These are phyloP conservation scores for Calliphora vomitoria DNA, from an alignment of 2,888 invertebrate genomes.

Conservation along the genomic window DNA sequence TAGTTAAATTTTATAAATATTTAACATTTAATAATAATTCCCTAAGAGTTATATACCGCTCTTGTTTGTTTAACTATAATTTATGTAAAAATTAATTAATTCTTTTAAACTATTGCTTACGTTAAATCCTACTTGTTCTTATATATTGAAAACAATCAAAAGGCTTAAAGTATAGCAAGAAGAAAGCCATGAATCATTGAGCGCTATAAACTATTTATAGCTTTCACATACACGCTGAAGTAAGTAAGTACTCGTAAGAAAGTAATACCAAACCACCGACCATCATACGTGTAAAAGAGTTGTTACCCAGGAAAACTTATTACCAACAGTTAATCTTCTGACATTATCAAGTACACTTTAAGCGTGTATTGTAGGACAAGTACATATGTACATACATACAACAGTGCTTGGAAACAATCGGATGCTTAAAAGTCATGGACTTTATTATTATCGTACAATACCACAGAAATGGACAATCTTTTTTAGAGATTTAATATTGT, in stretches of 20 bases:
- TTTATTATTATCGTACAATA: conserved; percentile 33
- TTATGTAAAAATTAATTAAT: background rate
- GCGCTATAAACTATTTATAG: conserved; percentile 69
- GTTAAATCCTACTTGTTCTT: conserved; percentile 20
- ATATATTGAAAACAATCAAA: conserved; percentile 74
- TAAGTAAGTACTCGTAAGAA: background rate
- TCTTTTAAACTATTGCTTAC: conserved; percentile 20
- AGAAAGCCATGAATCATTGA: conserved; percentile 68
- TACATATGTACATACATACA: conserved; percentile 56
- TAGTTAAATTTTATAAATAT: background rate
- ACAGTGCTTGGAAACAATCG: conserved; percentile 55
- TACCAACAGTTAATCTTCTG: conserved; percentile 83
- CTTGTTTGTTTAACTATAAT: background rate
- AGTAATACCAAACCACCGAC: conserved; percentile 8
- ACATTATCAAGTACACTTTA: conserved; percentile 65
- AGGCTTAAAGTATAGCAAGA: conserved; percentile 62
- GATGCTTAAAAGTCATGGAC: conserved; percentile 40
- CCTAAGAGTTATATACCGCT: too few relatives aligned
- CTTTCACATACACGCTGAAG: conserved; percentile 53
- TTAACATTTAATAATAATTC: too few relatives aligned
- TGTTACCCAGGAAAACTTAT: conserved; percentile 78
- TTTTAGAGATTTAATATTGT: background rate
- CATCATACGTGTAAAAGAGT: conserved; percentile 44
- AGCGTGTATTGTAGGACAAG: conserved; percentile 9
- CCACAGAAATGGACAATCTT: conserved; percentile 46